Evolutionary conservation across 1,140 invertebrate species (phyloP).

Genomic region (Drosophila auraria): DNA sequence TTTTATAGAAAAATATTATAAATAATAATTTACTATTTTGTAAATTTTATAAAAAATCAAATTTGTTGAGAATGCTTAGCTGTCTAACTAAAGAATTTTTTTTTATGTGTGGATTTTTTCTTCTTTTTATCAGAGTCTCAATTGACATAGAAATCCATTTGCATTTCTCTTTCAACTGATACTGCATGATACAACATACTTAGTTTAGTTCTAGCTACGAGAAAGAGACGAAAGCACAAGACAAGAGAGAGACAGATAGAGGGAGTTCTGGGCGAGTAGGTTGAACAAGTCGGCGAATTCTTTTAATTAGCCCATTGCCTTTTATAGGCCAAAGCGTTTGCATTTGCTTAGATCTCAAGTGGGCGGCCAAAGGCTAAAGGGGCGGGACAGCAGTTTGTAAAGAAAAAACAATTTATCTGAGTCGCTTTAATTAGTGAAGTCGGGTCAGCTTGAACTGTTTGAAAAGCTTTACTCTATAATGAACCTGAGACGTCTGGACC

Average conservation of each 20-base stretch:
- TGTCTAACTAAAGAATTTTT: too few relatives aligned
- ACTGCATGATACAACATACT: constrained; percentile 40
- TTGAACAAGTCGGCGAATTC: constrained; percentile 63
- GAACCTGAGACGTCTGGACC: neutral
- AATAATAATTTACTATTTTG: too few relatives aligned
- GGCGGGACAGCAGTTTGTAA: constrained; percentile 26
- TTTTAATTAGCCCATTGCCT: constrained; percentile 74
- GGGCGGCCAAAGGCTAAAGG: constrained; percentile 13
- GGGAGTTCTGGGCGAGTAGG: constrained; percentile 31
- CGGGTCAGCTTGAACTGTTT: constrained; percentile 13
- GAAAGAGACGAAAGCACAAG: constrained; percentile 5
- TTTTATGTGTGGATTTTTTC: neutral
- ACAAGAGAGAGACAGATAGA: constrained; percentile 13
- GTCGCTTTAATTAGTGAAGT: constrained; percentile 53
- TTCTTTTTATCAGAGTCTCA: constrained; percentile 42
- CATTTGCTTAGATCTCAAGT: constrained; percentile 57
- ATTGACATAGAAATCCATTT: constrained; percentile 78
- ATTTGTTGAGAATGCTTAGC: too few relatives aligned
- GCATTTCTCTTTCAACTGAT: constrained; percentile 44
- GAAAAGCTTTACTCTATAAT: constrained; percentile 15
- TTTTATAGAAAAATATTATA: too few relatives aligned
- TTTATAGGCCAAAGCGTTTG: constrained; percentile 56
- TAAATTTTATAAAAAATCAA: too few relatives aligned
- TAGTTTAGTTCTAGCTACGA: constrained; percentile 25
- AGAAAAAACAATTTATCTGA: constrained; percentile 31